These are phyloP conservation scores for Linnaemya tessellans DNA, from an alignment of 2,888 invertebrate genomes.

Conservation along the genomic window DNA sequence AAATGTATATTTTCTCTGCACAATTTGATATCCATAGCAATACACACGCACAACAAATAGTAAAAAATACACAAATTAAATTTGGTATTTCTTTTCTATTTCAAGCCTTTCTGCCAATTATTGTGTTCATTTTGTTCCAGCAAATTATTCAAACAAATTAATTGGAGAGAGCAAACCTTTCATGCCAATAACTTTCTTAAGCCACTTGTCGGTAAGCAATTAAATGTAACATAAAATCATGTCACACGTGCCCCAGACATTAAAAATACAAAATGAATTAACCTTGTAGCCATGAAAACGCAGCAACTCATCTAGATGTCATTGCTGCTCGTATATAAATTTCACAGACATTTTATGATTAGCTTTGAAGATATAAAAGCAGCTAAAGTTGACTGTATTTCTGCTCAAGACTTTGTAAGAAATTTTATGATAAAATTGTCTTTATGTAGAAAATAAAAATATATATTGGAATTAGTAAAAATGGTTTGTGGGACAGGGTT, in stretches of 20 bases:
- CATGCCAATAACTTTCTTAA: constrained; percentile 27
- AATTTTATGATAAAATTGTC: constrained; percentile 30
- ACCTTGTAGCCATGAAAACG: constrained; percentile 13
- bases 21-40: too few relatives aligned
- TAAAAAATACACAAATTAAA: constrained; percentile 37
- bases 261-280: constrained; percentile 47
- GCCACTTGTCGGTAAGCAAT: constrained; percentile 42
- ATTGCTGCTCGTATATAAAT: constrained; percentile 1
- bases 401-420: constrained; percentile 6
- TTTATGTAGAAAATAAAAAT: constrained; percentile 8
- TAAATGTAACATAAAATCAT: constrained; percentile 68
- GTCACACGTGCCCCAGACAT: constrained; percentile 78
- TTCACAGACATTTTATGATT: constrained; percentile 46
- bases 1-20: too few relatives aligned
- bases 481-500: constrained; percentile 19
- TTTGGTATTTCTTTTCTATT: constrained; percentile 28
- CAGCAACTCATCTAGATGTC: neutral
- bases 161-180: constrained; percentile 1
- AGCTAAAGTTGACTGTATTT: constrained; percentile 17
- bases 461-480: constrained; percentile 33
- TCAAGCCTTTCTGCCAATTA: constrained; percentile 44
- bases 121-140: neutral
- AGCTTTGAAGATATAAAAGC: constrained; percentile 51
- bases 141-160: constrained; percentile 27
- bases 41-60: too few relatives aligned